Base-by-base conservation (phyloP, 1,140 invertebrate genomes). In the Spodoptera frugiperda region DNA sequence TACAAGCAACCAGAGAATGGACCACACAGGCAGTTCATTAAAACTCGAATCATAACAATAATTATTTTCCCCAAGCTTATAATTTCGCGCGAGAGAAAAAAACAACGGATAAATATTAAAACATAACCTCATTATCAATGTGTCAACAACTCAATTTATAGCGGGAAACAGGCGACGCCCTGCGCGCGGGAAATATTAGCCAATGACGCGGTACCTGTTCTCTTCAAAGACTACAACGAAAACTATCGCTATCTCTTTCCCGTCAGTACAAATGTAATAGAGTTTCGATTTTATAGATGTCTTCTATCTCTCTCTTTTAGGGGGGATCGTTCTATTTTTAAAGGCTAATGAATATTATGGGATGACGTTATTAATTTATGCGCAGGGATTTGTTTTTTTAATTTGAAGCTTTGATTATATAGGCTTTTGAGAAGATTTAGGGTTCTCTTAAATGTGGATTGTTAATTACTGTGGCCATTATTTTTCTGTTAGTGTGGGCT, bases 121-220 rank as follows among this genome's bases (percentile, higher is more conserved):
- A 91, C 90, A 90, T 92, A 92, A 92, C 91, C 86, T 90, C 79
- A 87, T 92, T 93, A 93, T 93, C 89, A 91, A 92, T 91, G 89
- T 93, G 91, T 91, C 91, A 91, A 92, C 91, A 92, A 89, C 91
- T 92, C 91, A 91, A 92, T 92, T 92, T 92, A 92, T 92, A 88
- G 90, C 89, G 90, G 87, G 89, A 91, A 93, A 76, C 59, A 82
- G 87, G 90, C 78, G 80, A 89, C 91, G 91, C 91, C 91, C 87
- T 90, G 85, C 83, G 78, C 82, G 85, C 81, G 76, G 79, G 82
- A 81, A 83, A 67, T 68, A 68, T 85, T 84, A 59, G 77, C 89
- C 89, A 90, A 91, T 90, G 71, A 81, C 78, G 70, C 57, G 63
- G 67, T 49, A 51, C 80, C 79, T 61, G 75, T 76, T 78, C 79